Base-by-base conservation (phyloP, 1,140 invertebrate species). In the Papilio helenus region DNA sequence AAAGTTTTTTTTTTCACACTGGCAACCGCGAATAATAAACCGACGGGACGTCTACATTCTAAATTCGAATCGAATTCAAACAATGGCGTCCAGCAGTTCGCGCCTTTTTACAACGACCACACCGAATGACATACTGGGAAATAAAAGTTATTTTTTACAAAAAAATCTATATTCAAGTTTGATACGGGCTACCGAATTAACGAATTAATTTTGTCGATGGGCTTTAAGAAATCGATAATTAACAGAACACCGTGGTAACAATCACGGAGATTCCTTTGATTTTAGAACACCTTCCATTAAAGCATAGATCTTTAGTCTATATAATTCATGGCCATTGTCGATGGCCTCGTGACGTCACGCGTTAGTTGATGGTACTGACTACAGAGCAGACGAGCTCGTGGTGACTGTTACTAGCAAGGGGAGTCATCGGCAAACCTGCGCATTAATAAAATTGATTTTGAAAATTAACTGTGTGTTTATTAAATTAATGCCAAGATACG, bases 1-100 rank as follows among this genome's bases (percentile, higher is more conserved):
- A 88, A 87, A 29, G 55, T 58, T 88, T 89, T 84, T n/a, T 89
- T 88, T 92, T 89, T 89, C 85, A 88, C 87, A 86, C 86, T 88
- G 82, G 87, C 90, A 88, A 86, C 89, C 88, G 87, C 89, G 86
- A 91, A 93, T 92, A 93, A 93, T 89, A 86, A 85, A 89, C 84
- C 90, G 79, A 85, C 90, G 88, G 92, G 92, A 87, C 78, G 85
- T 85, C 88, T 72, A 77, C 87, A 85, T 91, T 93, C 88, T 80
- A 88, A 91, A 90, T 92, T 91, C 86, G 85, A 91, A 91, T 89
- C 83, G 89, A 86, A 86, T 82, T 83, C 81, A 80, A 87, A 92
- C 92, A 93, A 93, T 90, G 87, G 86, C 87, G 79, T 74, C 90
- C 89, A 87, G 83, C 83, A 81, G 91, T 90, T 90, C 89, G 89